These are phyloP conservation scores for Apis florea DNA, from an alignment of 1,140 invertebrate genomes.

Conservation along the genomic window DNA sequence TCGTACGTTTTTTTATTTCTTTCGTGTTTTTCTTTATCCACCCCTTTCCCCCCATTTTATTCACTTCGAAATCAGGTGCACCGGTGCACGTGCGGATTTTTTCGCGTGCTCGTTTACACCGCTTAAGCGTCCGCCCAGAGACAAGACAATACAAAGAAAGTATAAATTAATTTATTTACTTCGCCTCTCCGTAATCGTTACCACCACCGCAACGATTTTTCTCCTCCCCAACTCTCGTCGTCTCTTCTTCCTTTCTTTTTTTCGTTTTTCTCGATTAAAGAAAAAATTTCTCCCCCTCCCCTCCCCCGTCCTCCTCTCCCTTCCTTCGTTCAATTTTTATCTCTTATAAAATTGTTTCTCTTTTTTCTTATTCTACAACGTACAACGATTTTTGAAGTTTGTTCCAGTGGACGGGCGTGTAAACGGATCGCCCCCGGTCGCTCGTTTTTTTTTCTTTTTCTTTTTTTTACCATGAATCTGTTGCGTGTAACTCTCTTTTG, in stretches of 20 bases:
- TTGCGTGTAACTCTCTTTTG: background rate
- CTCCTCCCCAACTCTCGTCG: background rate
- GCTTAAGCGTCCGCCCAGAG: conserved; percentile 5
- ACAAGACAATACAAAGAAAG: background rate
- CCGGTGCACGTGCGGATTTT: conserved; percentile 29
- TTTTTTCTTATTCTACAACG: background rate
- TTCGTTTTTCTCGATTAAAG: background rate
- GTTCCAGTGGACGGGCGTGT: conserved; percentile 39
- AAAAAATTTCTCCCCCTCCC: background rate
- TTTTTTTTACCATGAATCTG: background rate
- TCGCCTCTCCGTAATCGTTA: background rate
- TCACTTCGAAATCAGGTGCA: conserved; percentile 4
- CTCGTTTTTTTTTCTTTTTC: background rate
- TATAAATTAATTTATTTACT: conserved; percentile 36
- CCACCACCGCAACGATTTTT: background rate
- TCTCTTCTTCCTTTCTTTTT: too few relatives aligned
- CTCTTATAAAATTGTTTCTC: background rate
- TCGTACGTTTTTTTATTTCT: too few relatives aligned
- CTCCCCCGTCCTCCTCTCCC: too few relatives aligned
- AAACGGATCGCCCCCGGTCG: conserved; percentile 31
- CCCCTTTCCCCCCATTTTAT: too few relatives aligned
- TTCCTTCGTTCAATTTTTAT: background rate
- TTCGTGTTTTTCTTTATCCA: background rate
- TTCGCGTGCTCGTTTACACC: conserved; percentile 16
- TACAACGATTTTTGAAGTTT: background rate